These are phyloP conservation scores for Sciurus niger DNA, from an alignment of 2,113 vertebrate species.

Conservation along the genomic window DNA sequence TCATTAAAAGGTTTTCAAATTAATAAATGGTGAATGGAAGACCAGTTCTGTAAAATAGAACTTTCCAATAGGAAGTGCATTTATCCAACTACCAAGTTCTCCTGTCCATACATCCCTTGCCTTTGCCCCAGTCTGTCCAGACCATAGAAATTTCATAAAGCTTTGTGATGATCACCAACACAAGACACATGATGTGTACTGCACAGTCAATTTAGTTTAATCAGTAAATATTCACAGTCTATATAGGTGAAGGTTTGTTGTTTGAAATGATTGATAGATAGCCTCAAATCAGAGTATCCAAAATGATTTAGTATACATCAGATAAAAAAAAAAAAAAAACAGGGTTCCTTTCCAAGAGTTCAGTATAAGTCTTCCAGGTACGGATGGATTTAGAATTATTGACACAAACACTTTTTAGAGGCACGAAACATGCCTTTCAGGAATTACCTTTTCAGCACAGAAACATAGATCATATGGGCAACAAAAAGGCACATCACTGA, in stretches of 20 bases:
- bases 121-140: neutral
- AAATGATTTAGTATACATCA: constrained; percentile 17
- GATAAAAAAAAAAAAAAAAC: neutral
- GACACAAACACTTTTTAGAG: constrained; percentile 77
- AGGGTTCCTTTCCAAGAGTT: constrained; percentile 63
- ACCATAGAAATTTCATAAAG: neutral
- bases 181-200: neutral
- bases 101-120: neutral
- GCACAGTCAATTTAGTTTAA: neutral
- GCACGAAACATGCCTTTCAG: constrained; percentile 76
- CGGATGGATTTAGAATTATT: constrained; percentile 73
- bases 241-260: neutral
- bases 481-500: constrained; percentile 44
- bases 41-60: neutral
- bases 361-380: constrained; percentile 45
- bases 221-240: neutral
- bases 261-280: neutral
- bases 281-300: neutral
- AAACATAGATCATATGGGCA: constrained; percentile 73
- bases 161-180: neutral
- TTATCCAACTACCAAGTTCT: neutral
- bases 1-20: neutral
- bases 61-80: neutral
- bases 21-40: neutral
- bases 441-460: constrained; percentile 79